Evolutionary conservation across 2,797 vertebrate genomes (phyloP).

Genomic region (Melopsittacus undulatus): DNA sequence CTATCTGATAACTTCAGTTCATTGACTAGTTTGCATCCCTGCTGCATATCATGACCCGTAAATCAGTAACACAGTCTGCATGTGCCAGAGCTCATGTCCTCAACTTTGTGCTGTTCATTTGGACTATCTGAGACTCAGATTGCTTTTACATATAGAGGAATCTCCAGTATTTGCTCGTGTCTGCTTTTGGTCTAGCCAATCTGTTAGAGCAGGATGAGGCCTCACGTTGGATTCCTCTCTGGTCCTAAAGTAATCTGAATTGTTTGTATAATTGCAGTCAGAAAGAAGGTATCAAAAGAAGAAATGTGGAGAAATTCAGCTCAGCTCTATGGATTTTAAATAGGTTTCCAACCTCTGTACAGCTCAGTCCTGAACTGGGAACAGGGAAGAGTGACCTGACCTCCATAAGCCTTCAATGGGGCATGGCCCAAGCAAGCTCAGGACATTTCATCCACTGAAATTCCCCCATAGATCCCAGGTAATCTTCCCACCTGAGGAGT

Average conservation of each 20-base stretch:
- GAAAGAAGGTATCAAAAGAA: not conserved
- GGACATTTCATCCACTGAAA: not conserved
- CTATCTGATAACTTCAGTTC: not conserved
- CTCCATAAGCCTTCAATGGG: not conserved
- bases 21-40: not conserved
- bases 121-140: no score
- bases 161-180: not conserved
- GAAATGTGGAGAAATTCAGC: not conserved
- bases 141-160: not conserved
- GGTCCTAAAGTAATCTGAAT: not conserved
- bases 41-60: not conserved
- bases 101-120: not conserved
- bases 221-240: not conserved
- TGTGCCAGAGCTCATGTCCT: not conserved
- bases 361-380: not conserved
- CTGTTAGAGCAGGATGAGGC: not conserved
- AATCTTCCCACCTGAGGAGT: not conserved
- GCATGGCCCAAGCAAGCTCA: not conserved
- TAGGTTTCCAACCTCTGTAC: fast-evolving
- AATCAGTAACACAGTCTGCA: not conserved
- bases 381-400: not conserved
- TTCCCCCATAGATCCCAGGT: not conserved
- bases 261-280: not conserved
- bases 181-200: not conserved
- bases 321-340: not conserved